These are phyloP conservation scores for Paradoxurus hermaphroditus DNA, from an alignment of 2,113 vertebrate genomes.

Conservation along the genomic window DNA sequence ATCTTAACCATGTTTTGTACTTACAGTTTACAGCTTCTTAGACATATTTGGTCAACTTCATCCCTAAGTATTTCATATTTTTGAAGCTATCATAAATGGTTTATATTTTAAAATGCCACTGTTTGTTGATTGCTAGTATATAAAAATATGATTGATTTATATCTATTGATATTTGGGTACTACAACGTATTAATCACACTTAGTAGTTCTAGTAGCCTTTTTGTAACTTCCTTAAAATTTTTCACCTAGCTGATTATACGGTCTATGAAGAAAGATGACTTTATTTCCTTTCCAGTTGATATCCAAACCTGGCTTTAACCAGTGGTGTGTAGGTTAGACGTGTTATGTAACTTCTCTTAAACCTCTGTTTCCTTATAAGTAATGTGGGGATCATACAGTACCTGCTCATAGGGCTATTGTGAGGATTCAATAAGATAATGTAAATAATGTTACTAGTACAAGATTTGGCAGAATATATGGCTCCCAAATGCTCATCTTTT, in stretches of 20 bases:
- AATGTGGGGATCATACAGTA: background rate
- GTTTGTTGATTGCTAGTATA: background rate
- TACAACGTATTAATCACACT: background rate
- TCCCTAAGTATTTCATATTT: background rate
- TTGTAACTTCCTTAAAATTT: background rate
- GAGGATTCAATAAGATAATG: background rate
- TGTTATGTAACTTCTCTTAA: background rate
- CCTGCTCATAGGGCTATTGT: background rate
- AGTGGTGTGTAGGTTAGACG: background rate
- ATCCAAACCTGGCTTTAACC: background rate
- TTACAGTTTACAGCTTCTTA: background rate
- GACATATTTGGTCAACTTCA: background rate
- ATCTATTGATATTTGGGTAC: background rate
- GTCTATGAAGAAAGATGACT: slow-evolving; percentile 1
- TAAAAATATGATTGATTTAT: background rate
- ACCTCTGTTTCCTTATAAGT: background rate
- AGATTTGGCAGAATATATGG: background rate
- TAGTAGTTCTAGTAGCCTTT: background rate
- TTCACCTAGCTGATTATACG: background rate
- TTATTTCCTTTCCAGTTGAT: background rate
- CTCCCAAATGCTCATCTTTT: background rate
- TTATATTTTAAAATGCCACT: background rate
- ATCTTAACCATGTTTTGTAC: background rate
- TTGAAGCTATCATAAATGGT: background rate
- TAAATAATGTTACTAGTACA: background rate